phyloP scores from a whole-genome alignment of 2,888 invertebrate species.

The Eucera pruinosa region DNA sequence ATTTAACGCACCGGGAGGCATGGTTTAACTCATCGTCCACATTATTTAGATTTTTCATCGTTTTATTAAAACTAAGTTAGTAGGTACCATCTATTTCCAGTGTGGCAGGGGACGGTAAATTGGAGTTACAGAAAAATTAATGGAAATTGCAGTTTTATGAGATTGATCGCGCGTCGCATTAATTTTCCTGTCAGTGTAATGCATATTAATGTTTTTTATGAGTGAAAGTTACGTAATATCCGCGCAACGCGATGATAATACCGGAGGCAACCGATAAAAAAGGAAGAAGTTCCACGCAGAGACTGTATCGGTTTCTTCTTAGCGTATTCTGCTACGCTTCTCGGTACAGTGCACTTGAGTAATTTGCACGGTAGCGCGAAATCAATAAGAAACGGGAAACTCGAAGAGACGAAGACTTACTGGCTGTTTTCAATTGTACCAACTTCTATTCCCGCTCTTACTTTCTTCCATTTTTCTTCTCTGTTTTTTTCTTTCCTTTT shows the following conservation, averaged over 20 bases:
- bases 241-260: neutral
- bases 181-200: neutral
- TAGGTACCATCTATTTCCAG: neutral
- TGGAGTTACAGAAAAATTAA: constrained; percentile 3
- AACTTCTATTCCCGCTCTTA: constrained; percentile 26
- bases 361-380: constrained; percentile 52
- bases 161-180: constrained; percentile 19
- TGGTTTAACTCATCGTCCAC: too few species aligned
- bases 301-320: constrained; percentile 46
- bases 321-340: constrained; percentile 28
- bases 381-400: constrained; percentile 54
- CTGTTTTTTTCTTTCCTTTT: neutral
- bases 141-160: neutral
- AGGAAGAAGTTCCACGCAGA: neutral
- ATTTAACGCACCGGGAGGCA: too few species aligned
- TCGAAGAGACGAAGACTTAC: constrained; percentile 41
- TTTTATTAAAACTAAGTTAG: neutral
- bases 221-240: constrained; percentile 18
- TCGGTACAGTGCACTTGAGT: constrained; percentile 41
- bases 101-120: neutral
- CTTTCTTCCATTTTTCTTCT: neutral
- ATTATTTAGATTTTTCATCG: too few species aligned
- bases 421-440: constrained; percentile 45
- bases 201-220: constrained; percentile 27
- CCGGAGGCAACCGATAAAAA: constrained; percentile 2